Evolutionary conservation across 2,888 invertebrate species (phyloP).

Genomic region (Ormyrus nitidulus): DNA sequence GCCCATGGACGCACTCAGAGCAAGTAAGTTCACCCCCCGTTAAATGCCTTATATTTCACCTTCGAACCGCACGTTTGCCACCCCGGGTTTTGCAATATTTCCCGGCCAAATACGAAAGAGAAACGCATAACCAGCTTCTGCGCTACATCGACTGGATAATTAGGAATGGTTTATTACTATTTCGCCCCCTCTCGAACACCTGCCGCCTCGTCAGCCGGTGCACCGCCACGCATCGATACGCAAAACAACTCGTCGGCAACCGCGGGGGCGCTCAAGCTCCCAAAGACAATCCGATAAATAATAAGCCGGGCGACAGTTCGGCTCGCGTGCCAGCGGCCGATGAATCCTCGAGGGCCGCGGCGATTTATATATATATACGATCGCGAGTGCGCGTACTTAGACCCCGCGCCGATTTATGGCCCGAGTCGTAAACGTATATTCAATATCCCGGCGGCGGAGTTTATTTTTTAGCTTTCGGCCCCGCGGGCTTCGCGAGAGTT

Average conservation of each 20-base stretch:
- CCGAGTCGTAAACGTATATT: constrained; percentile 44
- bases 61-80: neutral
- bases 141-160: too few relatives aligned
- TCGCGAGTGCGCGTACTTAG: constrained; percentile 30
- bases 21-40: constrained; percentile 79
- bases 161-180: too few relatives aligned
- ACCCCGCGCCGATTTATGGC: neutral
- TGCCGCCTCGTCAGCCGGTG: too few relatives aligned
- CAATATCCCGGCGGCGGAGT: constrained; percentile 4
- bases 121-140: too few relatives aligned
- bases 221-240: too few relatives aligned
- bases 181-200: too few relatives aligned
- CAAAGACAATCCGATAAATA: constrained; percentile 70
- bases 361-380: constrained; percentile 48
- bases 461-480: neutral
- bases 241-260: too few relatives aligned
- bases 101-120: too few relatives aligned
- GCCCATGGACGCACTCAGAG: constrained; percentile 91
- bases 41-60: neutral
- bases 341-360: constrained; percentile 21
- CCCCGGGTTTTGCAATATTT: too few relatives aligned
- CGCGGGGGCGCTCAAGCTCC: constrained; percentile 2
- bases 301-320: constrained; percentile 66
- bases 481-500: constrained; percentile 11
- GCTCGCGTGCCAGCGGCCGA: constrained; percentile 64